Evolutionary conservation across 2,113 vertebrate species (phyloP).

Genomic region (Protobothrops mucrosquamatus): DNA sequence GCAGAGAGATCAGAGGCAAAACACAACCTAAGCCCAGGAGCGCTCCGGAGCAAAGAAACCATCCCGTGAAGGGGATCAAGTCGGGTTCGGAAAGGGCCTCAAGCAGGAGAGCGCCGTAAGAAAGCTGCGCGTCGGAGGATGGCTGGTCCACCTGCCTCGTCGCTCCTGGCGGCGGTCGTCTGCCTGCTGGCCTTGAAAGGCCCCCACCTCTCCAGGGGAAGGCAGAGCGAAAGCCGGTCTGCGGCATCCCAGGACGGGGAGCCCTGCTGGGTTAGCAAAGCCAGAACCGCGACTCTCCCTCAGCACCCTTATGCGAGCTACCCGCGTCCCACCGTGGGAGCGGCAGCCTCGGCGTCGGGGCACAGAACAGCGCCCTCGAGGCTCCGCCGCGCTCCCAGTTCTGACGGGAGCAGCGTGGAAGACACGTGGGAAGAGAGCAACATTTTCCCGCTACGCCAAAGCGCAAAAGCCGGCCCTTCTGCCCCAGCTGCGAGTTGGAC

Average conservation of each 20-base stretch:
- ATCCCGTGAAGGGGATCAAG: background rate
- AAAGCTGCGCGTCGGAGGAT: conserved; percentile 48
- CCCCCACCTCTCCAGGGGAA: conserved; percentile 59
- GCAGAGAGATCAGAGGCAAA: background rate
- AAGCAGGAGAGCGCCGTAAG: background rate
- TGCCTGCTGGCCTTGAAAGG: conserved; percentile 65
- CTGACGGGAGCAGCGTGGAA: conserved; percentile 29
- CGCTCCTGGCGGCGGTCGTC: conserved; percentile 68
- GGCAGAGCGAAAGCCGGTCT: conserved; percentile 58
- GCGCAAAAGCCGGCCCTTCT: background rate
- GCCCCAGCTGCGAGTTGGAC: conserved; percentile 8
- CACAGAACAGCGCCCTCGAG: background rate
- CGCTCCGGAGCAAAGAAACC: background rate
- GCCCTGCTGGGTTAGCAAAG: conserved; percentile 72
- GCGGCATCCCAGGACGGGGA: conserved; percentile 66
- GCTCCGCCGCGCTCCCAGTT: conserved; percentile 14
- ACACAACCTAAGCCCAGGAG: background rate
- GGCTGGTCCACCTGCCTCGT: conserved; percentile 66
- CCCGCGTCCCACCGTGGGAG: conserved; percentile 43
- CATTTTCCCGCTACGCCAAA: background rate
- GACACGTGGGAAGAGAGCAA: conserved; percentile 7
- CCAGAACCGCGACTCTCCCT: conserved; percentile 57
- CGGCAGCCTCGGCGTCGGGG: background rate
- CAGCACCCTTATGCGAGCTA: conserved; percentile 74
- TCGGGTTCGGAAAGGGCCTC: background rate